Evolutionary conservation across 2,113 vertebrate species (phyloP), one percentile per base, ranked within the genome.

Genomic region (Zapornia atra): DNA sequence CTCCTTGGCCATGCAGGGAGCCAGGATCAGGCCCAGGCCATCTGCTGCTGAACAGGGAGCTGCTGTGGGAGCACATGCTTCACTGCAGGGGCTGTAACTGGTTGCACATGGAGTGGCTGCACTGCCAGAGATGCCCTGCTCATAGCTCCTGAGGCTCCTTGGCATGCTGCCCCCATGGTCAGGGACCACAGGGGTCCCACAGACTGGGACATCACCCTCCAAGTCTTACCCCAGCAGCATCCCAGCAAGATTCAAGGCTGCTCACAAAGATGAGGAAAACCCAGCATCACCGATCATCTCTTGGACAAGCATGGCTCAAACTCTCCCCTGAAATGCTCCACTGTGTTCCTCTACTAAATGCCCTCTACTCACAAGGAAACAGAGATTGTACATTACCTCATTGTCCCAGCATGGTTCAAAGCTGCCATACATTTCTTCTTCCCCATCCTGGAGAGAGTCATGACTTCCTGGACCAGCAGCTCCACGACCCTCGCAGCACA

Each of bases 251-350:
- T 25, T 44, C 20, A 56, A 36, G 9, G 34, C 8, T 66, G 14
- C 36, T 17, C 9, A 12, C 21, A 34, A 33, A 9, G 1, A 3
- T 34, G 38, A 86, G 22, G 22, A 34, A 82, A 91, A 44, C 12
- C 66, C 20, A 40, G 3, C 38, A 3, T 33, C 1, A 1, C 5
- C 5, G 0, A 4, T 8, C 46, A 24, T 36, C 61, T 69, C 48
- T 61, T 17, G n/a, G 38, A 21, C 6, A 26, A 76, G 16, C 22
- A 21, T 7, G 1, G 0, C 12, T 29, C 29, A 34, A 78, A 77
- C 15, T 15, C 31, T 61, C 50, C 26, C 36, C 36, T 3, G 1
- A 46, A 51, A 36, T 0, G 0, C 5, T 54, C 8, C 6, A 2
- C 36, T 5, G 7, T 5, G 9, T 6, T 42, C 28, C 11, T 46